Percentiles rank a stretch among this genome's conserved stretches.
These are phyloP conservation scores for Dicyrtoma fusca DNA, from an alignment of 2,888 invertebrate genomes.

Conservation along the genomic window DNA sequence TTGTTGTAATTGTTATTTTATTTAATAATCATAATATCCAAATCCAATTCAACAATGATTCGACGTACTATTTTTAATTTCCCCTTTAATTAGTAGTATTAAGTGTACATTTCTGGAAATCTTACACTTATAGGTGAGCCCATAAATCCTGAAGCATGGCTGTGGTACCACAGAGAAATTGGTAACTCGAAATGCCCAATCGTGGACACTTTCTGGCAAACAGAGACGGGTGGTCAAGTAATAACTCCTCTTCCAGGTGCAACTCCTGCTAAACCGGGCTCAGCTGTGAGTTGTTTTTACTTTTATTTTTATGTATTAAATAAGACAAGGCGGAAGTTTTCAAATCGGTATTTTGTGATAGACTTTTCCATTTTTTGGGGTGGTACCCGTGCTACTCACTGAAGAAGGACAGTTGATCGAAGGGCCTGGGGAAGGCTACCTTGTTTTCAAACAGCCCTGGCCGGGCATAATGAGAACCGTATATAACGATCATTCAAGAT, in stretches of 20 bases:
- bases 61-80: too few relatives aligned
- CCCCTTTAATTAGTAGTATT: too few relatives aligned
- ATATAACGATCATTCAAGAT: slow-evolving; percentile 86
- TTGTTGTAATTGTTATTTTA: not conserved
- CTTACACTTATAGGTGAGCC: slow-evolving; percentile 72
- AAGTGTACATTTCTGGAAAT: too few relatives aligned
- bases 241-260: slow-evolving; percentile 94
- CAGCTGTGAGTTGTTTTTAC: slow-evolving; percentile 74
- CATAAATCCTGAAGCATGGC: slow-evolving; percentile 97
- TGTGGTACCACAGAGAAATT: slow-evolving; percentile 87
- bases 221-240: slow-evolving; percentile 96
- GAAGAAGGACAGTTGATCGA: slow-evolving; percentile 83
- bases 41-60: too few relatives aligned
- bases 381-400: slow-evolving; percentile 82
- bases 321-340: too few relatives aligned
- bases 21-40: too few relatives aligned
- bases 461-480: slow-evolving; percentile 97
- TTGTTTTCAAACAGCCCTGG: slow-evolving; percentile 95
- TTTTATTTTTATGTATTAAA: slow-evolving; percentile 10
- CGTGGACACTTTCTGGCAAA: slow-evolving; percentile 99
- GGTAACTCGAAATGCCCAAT: slow-evolving; percentile 82
- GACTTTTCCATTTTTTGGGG: slow-evolving; percentile 97
- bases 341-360: slow-evolving; percentile 61
- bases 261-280: slow-evolving; percentile 96
- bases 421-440: slow-evolving; percentile 89